phyloP scores from a whole-genome alignment of 92 coral and sea anemone genomes.

The Epizoanthus fatuus region DNA sequence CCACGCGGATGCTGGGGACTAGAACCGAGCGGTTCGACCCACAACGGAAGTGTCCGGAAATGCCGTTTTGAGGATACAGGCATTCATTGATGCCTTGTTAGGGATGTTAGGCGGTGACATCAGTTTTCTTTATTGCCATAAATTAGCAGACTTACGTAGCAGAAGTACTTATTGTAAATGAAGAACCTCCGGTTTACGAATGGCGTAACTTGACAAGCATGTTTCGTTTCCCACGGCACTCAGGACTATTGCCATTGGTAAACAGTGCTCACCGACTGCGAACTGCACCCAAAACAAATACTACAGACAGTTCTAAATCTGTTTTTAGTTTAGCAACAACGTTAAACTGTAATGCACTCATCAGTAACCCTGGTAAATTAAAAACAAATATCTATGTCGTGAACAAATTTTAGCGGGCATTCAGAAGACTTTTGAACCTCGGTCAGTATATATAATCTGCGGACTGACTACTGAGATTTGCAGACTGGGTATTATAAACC shows the following conservation, averaged over 20 bases:
- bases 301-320: background rate
- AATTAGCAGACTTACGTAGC: background rate
- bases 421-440: no score
- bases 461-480: no score
- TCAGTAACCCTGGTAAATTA: no score
- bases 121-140: background rate
- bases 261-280: background rate
- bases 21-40: slow-evolving; percentile 24
- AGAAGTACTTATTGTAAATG: background rate
- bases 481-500: no score
- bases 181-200: background rate
- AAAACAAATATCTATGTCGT: no score
- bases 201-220: background rate
- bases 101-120: background rate
- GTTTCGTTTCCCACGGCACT: background rate
- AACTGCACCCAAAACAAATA: background rate
- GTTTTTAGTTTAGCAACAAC: no score
- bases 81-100: background rate
- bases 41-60: slow-evolving; percentile 31
- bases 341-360: no score
- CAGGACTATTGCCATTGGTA: background rate
- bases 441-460: no score
- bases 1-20: slow-evolving; percentile 28
- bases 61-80: background rate
- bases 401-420: no score